Conservation (phyloP, 2,797 vertebrate genomes). For the Pelochelys cantorii region DNA sequence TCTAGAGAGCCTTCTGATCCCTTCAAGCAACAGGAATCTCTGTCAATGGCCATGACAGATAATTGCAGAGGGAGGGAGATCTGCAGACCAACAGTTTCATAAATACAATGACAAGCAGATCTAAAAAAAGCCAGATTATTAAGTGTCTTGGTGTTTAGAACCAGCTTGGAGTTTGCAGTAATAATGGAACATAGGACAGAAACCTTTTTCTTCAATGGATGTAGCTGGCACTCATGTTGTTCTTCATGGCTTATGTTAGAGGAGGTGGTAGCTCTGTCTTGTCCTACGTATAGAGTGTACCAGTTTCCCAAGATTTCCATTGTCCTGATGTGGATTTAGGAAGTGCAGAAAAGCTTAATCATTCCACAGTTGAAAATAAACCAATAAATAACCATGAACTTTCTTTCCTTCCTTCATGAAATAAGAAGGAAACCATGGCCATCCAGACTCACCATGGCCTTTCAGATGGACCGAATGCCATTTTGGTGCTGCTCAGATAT, state of each 20-base stretch:
- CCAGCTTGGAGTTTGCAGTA: background rate
- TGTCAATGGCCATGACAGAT: constrained; percentile 71
- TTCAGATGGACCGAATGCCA: background rate
- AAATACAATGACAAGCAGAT: constrained; percentile 30
- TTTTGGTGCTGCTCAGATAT: background rate
- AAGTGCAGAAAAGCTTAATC: background rate
- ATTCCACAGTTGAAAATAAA: background rate
- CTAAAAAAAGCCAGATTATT: background rate
- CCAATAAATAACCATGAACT: background rate
- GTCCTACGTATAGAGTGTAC: background rate
- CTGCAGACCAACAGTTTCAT: constrained; percentile 53
- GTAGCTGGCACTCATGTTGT: background rate
- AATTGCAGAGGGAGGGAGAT: constrained; percentile 64
- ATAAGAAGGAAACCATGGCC: background rate
- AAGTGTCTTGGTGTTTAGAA: background rate
- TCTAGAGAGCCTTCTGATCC: constrained; percentile 84
- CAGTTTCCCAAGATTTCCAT: background rate
- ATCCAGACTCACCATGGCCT: background rate
- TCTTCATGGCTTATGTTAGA: accelerated
- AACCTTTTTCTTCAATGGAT: accelerated
- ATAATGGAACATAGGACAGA: background rate
- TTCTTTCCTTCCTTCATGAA: background rate
- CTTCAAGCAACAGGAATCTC: constrained; percentile 78
- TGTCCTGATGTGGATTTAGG: background rate
- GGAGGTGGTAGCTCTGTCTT: background rate